These are phyloP conservation scores for Otus sunia DNA, from an alignment of 2,113 vertebrate genomes.

Conservation along the genomic window DNA sequence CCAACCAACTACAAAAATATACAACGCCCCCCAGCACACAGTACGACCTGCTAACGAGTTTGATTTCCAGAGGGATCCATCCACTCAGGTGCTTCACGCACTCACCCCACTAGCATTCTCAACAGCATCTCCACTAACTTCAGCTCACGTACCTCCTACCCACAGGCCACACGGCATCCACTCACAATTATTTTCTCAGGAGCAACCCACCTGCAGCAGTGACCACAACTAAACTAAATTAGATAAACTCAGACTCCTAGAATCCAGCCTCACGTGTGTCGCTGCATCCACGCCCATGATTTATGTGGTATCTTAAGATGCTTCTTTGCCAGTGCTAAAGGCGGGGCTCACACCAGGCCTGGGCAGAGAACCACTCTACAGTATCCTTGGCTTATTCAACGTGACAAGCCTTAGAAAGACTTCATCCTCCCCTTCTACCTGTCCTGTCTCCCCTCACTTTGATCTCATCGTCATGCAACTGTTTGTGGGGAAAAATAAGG, in stretches of 20 bases:
- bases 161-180: accelerated
- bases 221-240: not conserved
- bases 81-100: not conserved
- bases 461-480: not conserved
- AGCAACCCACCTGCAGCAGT: not conserved
- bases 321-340: not conserved
- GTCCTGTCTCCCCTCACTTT: not conserved
- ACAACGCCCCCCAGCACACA: not conserved
- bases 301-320: not conserved
- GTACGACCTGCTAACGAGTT: accelerated
- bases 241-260: not conserved
- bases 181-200: not conserved
- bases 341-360: not conserved
- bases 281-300: not conserved
- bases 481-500: not conserved
- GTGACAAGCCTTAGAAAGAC: accelerated
- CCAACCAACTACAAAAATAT: not conserved
- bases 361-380: not conserved
- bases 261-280: accelerated
- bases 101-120: not conserved
- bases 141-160: not conserved
- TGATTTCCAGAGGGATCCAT: not conserved
- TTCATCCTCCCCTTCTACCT: not conserved
- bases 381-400: not conserved
- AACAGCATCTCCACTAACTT: not conserved